These are phyloP conservation scores for Nephrotoma guestfalica DNA, from an alignment of 2,888 invertebrate species.

Conservation along the genomic window DNA sequence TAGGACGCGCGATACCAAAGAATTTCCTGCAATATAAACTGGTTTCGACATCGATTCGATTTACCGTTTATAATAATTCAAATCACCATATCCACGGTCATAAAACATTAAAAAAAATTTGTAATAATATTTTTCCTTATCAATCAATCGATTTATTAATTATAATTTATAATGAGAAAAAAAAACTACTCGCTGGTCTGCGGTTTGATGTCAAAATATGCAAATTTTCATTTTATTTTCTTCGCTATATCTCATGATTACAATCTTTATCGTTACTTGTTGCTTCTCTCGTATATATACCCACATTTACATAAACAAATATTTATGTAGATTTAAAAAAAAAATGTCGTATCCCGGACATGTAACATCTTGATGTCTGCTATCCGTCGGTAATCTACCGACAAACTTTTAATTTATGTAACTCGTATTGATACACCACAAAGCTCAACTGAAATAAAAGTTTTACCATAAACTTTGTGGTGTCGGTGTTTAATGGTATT, in stretches of 20 bases:
- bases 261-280: neutral
- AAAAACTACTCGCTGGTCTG: neutral
- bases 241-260: neutral
- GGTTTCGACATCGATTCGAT: neutral
- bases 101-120: too few species aligned
- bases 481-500: neutral
- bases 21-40: neutral
- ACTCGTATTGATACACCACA: neutral
- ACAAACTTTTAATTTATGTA: neutral
- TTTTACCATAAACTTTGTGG: neutral
- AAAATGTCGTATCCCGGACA: neutral
- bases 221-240: neutral
- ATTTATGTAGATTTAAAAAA: neutral
- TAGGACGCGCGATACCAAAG: too few species aligned
- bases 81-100: too few species aligned
- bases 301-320: neutral
- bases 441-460: neutral
- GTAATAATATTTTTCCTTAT: too few species aligned
- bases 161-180: neutral
- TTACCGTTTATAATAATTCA: neutral
- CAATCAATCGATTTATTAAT: neutral
- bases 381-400: neutral
- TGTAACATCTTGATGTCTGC: neutral
- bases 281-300: neutral
- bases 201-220: neutral